Evolutionary conservation across 2,113 vertebrate genomes (phyloP).

Genomic region (Lipophrys pholis): DNA sequence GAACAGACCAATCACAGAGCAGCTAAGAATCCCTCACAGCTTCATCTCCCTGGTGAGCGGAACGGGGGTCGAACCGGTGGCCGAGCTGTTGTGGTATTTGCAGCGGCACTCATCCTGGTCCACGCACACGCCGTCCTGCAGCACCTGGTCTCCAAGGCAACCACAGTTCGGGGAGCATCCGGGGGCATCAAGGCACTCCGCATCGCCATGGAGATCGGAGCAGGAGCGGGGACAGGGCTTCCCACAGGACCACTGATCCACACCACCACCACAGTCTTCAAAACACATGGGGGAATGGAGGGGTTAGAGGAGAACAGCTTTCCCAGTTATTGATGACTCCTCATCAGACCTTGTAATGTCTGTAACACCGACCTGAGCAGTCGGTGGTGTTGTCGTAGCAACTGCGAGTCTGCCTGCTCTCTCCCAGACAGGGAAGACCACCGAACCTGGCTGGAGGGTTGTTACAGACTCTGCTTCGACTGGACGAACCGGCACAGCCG

Average conservation of each 20-base stretch:
- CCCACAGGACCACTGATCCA: conserved; percentile 83
- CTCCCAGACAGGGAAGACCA: conserved; percentile 85
- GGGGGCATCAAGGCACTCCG: conserved; percentile 73
- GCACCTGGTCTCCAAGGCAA: conserved; percentile 82
- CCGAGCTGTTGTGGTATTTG: conserved; percentile 82
- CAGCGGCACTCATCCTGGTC: conserved; percentile 81
- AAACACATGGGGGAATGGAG: background rate
- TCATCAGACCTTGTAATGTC: no score
- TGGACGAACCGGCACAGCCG: conserved; percentile 79
- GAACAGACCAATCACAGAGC: background rate
- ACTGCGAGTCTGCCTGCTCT: conserved; percentile 78
- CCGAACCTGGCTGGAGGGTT: conserved; percentile 85
- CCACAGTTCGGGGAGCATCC: conserved; percentile 84
- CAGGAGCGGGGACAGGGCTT: conserved; percentile 88
- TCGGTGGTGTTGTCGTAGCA: conserved; percentile 82
- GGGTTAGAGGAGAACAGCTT: background rate
- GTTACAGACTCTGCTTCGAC: conserved; percentile 80
- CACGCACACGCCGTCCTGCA: conserved; percentile 87
- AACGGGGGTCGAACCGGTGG: conserved; percentile 61
- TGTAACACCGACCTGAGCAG: conserved; percentile 82
- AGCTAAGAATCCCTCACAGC: no score
- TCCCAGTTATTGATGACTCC: no score
- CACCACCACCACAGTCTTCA: conserved; percentile 85
- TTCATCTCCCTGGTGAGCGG: background rate
- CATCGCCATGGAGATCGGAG: conserved; percentile 85